Evolutionary conservation across 1,140 invertebrate genomes (phyloP).

Genomic region (Atta cephalotes): DNA sequence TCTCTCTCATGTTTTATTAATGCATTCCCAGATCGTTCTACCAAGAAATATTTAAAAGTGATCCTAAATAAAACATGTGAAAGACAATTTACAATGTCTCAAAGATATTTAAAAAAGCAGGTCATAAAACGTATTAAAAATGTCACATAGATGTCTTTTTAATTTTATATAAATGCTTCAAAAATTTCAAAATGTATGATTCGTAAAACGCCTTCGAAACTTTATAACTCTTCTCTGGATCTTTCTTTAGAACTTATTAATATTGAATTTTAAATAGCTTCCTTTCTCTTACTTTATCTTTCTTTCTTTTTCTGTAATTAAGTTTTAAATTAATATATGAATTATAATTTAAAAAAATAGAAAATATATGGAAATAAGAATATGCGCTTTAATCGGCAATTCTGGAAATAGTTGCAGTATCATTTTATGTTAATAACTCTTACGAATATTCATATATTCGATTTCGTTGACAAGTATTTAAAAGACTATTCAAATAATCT

Average conservation of each 20-base stretch:
- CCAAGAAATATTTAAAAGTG: neutral
- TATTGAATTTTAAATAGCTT: neutral
- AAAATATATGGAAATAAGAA: neutral
- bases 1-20: neutral
- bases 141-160: neutral
- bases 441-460: neutral
- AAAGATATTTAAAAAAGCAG: neutral
- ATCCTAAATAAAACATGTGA: neutral
- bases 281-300: neutral
- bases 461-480: neutral
- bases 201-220: neutral
- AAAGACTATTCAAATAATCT: slow-evolving; percentile 8
- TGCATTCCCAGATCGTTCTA: neutral
- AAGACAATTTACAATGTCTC: neutral
- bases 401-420: neutral
- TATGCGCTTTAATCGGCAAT: slow-evolving; percentile 5
- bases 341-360: slow-evolving; percentile 18
- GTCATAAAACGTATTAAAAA: neutral
- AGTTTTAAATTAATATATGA: slow-evolving; percentile 9
- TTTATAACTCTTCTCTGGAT: neutral
- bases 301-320: neutral
- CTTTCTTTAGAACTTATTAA: slow-evolving; percentile 4
- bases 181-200: neutral
- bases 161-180: neutral
- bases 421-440: neutral